Percentiles rank a stretch among this genome's conserved stretches.
Evolutionary conservation across 2,888 invertebrate genomes (phyloP).

Genomic region (Agrilus biguttatus): DNA sequence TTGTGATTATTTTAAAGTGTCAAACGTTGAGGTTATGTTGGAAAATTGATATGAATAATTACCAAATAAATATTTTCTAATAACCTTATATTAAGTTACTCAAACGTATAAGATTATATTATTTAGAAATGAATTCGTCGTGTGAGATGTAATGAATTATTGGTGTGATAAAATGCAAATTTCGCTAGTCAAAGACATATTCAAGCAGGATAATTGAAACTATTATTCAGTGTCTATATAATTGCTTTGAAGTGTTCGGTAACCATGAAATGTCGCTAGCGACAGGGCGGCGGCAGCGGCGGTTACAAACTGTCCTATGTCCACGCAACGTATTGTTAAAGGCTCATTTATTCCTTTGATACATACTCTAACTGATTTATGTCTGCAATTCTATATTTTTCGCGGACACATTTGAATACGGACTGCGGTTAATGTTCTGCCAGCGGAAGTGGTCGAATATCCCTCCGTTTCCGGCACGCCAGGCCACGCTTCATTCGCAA

Average conservation of each 20-base stretch:
- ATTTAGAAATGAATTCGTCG: too few relatives aligned
- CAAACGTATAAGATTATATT: too few relatives aligned
- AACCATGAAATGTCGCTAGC: conserved; percentile 12
- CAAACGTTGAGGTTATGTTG: too few relatives aligned
- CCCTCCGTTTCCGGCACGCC: conserved; percentile 6
- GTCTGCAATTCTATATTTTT: conserved; percentile 13
- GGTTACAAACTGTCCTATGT: conserved; percentile 14
- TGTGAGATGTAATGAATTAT: too few relatives aligned
- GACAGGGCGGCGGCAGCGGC: conserved; percentile 1
- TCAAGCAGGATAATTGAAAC: conserved; percentile 17
- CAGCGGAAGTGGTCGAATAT: conserved; percentile 13
- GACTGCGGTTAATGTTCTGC: conserved; percentile 11
- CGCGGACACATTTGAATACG: conserved; percentile 13
- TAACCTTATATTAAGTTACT: too few relatives aligned
- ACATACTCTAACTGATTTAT: conserved; percentile 15
- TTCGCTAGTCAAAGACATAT: not conserved
- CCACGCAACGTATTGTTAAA: conserved; percentile 25
- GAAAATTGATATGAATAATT: too few relatives aligned
- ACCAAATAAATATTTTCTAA: too few relatives aligned
- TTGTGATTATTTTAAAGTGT: too few relatives aligned
- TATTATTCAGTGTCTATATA: conserved; percentile 14
- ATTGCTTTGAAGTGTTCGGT: conserved; percentile 10
- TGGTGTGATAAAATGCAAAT: too few relatives aligned
- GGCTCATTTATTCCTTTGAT: conserved; percentile 29
- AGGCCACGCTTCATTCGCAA: too few relatives aligned